phyloP scores from a whole-genome alignment of 2,888 invertebrate species.

The Torymus texanus region DNA sequence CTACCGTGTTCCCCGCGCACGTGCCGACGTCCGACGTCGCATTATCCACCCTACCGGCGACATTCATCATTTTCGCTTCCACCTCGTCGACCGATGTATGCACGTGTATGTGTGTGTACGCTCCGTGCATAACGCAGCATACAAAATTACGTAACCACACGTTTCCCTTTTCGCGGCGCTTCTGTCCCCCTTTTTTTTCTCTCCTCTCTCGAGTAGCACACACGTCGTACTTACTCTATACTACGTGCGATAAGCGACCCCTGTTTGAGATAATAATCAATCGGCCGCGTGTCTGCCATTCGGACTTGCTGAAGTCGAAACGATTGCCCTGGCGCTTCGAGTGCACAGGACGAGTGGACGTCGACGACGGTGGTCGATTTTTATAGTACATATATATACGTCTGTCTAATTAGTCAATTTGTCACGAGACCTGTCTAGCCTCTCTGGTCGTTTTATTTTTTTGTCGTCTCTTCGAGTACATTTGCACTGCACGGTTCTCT shows the following conservation, averaged over 20 bases:
- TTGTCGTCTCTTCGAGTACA: not conserved
- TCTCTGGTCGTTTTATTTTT: not conserved
- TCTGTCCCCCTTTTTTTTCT: not conserved
- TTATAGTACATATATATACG: not conserved
- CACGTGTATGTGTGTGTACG: no score
- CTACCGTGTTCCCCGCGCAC: not conserved
- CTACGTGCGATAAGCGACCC: no score
- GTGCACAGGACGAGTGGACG: no score
- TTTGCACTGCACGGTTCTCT: no score
- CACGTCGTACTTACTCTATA: no score
- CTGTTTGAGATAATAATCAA: slow-evolving; percentile 71
- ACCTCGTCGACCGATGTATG: no score
- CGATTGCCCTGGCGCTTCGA: slow-evolving; percentile 62
- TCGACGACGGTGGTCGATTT: not conserved
- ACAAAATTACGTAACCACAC: not conserved
- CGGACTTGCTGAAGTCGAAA: slow-evolving; percentile 72
- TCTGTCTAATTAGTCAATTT: slow-evolving; percentile 26
- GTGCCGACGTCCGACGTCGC: not conserved
- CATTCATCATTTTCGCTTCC: not conserved
- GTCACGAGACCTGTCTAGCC: slow-evolving; percentile 2
- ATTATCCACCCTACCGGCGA: no score
- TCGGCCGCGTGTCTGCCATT: slow-evolving; percentile 69
- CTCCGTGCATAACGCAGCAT: no score
- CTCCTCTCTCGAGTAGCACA: not conserved
- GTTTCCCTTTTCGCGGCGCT: not conserved